A percentile compares a stretch with the other conserved stretches of the same genome.
phyloP scores from a whole-genome alignment of 2,113 vertebrate species.

The Pygoscelis adeliae region DNA sequence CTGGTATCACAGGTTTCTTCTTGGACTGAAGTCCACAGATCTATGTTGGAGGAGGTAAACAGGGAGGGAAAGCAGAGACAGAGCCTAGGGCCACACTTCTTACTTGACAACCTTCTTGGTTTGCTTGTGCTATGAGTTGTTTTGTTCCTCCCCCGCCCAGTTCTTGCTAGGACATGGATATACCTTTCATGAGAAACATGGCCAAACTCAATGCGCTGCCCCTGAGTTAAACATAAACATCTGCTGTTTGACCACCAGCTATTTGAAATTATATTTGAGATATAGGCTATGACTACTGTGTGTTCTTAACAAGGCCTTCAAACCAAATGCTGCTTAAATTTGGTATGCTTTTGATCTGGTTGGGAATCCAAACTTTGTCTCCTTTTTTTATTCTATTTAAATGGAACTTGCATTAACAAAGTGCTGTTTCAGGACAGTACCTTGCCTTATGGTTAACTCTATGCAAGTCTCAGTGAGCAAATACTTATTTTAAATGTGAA shows the following conservation, averaged over 20 bases:
- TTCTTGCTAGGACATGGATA: background rate
- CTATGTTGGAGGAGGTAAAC: background rate
- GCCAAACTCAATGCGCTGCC: background rate
- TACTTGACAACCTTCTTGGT: background rate
- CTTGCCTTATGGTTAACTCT: background rate
- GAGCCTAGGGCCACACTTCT: background rate
- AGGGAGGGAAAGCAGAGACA: background rate
- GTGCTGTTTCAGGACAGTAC: background rate
- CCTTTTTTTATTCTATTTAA: background rate
- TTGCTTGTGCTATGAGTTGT: background rate
- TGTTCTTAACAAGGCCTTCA: background rate
- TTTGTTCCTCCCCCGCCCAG: background rate
- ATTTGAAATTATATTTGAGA: background rate
- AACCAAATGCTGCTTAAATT: background rate
- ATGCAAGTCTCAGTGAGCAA: background rate
- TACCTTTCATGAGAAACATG: background rate
- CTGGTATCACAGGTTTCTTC: background rate
- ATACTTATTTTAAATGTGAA: background rate
- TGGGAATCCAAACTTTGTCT: background rate
- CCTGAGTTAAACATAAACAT: background rate
- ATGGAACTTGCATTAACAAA: background rate
- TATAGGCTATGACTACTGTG: background rate
- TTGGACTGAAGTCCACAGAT: background rate
- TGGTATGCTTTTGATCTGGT: background rate
- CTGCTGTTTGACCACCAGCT: background rate